phyloP scores from a whole-genome alignment of 2,888 invertebrate genomes.

The Caenorhabditis uteleia region DNA sequence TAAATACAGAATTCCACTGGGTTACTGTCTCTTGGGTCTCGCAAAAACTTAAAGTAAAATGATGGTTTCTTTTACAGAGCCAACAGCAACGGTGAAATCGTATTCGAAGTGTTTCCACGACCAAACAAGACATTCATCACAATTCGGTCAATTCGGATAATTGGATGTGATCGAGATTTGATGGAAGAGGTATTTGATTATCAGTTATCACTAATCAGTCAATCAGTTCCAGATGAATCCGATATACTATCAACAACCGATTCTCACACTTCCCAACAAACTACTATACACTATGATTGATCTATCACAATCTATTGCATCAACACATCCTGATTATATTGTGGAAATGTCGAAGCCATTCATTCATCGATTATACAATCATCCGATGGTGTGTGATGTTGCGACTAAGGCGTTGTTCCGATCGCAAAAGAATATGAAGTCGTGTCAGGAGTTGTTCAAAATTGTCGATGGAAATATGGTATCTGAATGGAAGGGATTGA shows the following conservation, averaged over 20 bases:
- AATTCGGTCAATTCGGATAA: constrained; percentile 12
- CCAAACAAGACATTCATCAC: not conserved
- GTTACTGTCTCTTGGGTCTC: not conserved
- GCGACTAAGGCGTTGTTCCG: constrained; percentile 4
- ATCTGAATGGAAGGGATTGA: constrained; percentile 24
- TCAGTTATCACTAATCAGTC: too few species aligned
- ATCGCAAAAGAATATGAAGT: constrained; percentile 4
- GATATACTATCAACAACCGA: constrained; percentile 14
- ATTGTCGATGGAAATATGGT: constrained; percentile 16
- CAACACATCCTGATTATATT: too few species aligned
- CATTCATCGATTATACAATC: constrained; percentile 10
- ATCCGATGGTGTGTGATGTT: constrained; percentile 5
- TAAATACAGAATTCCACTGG: too few species aligned
- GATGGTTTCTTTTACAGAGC: not conserved
- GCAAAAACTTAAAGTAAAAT: not conserved
- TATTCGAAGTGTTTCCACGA: constrained; percentile 9
- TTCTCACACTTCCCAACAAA: constrained; percentile 10
- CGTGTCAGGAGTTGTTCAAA: constrained; percentile 5
- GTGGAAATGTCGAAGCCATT: not conserved
- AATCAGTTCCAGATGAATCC: too few species aligned
- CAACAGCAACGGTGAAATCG: constrained; percentile 12
- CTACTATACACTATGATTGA: too few species aligned
- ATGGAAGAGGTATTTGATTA: constrained; percentile 28
- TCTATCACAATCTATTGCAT: too few species aligned
- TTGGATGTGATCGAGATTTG: constrained; percentile 17